Evolutionary conservation across 2,113 vertebrate genomes (phyloP).

Genomic region (Aplodontia rufa): DNA sequence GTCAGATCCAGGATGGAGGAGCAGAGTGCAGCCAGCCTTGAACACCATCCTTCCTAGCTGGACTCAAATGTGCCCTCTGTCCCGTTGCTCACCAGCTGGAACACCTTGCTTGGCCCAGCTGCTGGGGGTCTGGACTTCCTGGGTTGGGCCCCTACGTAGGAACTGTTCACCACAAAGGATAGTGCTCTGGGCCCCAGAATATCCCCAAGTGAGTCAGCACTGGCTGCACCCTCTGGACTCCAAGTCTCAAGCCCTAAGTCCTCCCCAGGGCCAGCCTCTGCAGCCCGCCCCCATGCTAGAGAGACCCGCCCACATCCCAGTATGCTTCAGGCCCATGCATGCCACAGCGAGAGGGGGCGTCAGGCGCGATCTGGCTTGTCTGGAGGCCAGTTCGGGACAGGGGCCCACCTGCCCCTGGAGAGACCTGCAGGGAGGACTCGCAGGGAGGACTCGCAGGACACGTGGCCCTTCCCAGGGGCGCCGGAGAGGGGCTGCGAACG

Average conservation of each 20-base stretch:
- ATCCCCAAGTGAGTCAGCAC: neutral
- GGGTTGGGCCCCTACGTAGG: neutral
- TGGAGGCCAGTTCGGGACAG: rapidly evolving
- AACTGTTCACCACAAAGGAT: neutral
- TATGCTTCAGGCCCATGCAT: neutral
- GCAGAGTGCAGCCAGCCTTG: neutral
- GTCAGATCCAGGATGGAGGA: neutral
- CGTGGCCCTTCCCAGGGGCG: neutral
- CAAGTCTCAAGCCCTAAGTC: neutral
- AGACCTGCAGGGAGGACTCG: rapidly evolving
- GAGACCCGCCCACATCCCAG: neutral
- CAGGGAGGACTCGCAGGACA: too few species aligned
- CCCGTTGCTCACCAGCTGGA: neutral
- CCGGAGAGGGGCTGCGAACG: too few species aligned
- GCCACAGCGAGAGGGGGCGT: neutral
- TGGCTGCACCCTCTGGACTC: neutral
- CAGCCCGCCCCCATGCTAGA: neutral
- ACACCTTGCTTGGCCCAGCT: neutral
- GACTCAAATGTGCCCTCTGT: neutral
- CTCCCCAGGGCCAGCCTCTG: neutral
- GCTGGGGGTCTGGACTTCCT: neutral
- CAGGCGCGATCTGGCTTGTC: neutral
- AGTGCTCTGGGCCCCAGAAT: neutral
- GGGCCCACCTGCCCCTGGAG: neutral
- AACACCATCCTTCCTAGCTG: neutral